A percentile compares a stretch with the other conserved stretches of the same genome.
Conservation (phyloP, 2,113 vertebrate species). For the Acrocephalus kingi region DNA sequence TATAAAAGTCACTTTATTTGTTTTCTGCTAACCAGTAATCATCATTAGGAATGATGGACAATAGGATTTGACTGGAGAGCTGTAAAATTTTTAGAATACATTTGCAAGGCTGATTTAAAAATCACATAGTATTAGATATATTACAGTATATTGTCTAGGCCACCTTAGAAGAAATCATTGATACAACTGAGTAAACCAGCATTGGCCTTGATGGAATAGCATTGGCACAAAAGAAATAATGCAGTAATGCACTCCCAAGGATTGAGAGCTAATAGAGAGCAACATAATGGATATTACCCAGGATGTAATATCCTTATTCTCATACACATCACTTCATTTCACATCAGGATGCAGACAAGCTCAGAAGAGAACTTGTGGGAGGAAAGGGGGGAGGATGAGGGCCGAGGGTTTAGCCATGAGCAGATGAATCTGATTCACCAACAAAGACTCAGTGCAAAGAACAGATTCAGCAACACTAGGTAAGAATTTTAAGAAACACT, state of each 20-base stretch:
- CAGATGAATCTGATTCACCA: not conserved
- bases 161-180: not conserved
- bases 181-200: constrained; percentile 19
- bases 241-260: constrained; percentile 31
- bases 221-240: constrained; percentile 34
- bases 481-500: not conserved
- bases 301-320: constrained; percentile 38
- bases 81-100: not conserved
- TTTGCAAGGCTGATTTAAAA: constrained; percentile 39
- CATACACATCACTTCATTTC: constrained; percentile 12
- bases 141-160: constrained; percentile 18
- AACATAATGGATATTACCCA: constrained; percentile 37
- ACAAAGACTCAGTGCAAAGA: not conserved
- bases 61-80: not conserved
- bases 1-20: not conserved
- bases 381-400: not conserved
- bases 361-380: constrained; percentile 7
- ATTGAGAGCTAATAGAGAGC: constrained; percentile 41
- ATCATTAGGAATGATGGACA: not conserved
- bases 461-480: not conserved
- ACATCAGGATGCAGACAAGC: constrained; percentile 1
- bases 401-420: not conserved
- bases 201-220: constrained; percentile 32
- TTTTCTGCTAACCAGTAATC: constrained; percentile 13
- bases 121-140: not conserved